Base-by-base conservation (phyloP, 2,888 invertebrate genomes). In the Pandemis heparana region DNA sequence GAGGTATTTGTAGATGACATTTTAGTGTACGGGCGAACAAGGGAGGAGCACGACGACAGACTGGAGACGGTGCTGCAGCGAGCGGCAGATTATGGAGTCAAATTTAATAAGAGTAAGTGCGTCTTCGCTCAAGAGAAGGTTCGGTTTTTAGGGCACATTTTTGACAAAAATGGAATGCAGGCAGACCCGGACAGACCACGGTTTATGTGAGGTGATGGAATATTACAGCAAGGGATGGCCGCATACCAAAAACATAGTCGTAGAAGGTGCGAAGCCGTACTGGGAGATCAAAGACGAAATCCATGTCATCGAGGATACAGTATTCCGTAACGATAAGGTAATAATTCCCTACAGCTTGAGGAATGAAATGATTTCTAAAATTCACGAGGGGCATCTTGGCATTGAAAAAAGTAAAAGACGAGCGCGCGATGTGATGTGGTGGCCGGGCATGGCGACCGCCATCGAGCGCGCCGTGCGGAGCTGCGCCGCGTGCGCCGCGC, bases 361-460 rank as follows among this genome's bases (percentile, higher is more conserved):
- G 8, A 41, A 41, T 9, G 41, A 7, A 7, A 41, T 41, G 41
- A 9, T 41, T 7, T 9, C 7, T 1, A 7, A 9, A 7, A 41
- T 41, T 41, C 41, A 41, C 9, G 76, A 76, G 39, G 77, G 77
- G 18, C 77, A 75, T 56, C 10, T 75, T 59, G 70, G 74, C 9
- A 70, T 74, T 23, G 76, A 75, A 18, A 75, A 62, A 18, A 76
- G 76, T 38, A 67, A 77, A 61, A 43, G 75, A 9, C 75, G 77
- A n/a, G 78, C 79, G 10, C 69, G 76, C 0, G 77, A 74, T 0
- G 60, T 75, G 8, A 67, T 79, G 64, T 78, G 76, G 71, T 78
- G 77, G 79, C 78, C 75, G 2, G 78, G 75, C 61, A 77, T 77
- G 73, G 64, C 46, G 23, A 68, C 39, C n/a, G 75, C 79, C 23